Evolutionary conservation across 2,113 vertebrate genomes (phyloP).

Genomic region (Oreochromis niloticus): DNA sequence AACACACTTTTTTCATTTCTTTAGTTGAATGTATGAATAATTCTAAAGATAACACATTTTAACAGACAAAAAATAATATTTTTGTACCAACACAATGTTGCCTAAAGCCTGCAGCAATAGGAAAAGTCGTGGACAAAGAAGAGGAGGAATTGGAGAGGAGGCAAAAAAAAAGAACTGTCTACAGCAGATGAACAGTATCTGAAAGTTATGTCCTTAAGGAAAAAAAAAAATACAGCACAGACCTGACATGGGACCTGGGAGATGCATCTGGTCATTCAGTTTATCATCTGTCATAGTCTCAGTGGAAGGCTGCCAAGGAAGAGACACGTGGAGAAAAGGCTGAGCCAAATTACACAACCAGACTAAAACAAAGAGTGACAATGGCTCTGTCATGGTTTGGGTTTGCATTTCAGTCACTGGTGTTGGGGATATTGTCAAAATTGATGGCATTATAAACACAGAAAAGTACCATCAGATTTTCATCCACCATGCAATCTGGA

Average conservation of each 20-base stretch:
- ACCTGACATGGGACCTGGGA: not conserved
- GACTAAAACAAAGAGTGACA: not conserved
- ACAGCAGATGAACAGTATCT: not conserved
- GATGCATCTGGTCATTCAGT: not conserved
- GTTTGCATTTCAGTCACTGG: not conserved
- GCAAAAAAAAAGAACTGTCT: not conserved
- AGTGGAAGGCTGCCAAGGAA: not conserved
- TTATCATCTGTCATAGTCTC: not conserved
- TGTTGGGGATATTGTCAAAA: not conserved
- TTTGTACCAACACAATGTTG: not conserved
- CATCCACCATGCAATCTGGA: not conserved
- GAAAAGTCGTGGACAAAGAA: not conserved
- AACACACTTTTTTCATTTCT: not conserved
- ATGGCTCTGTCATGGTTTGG: not conserved
- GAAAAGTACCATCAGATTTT: not conserved
- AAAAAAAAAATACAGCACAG: not conserved
- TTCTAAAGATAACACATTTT: not conserved
- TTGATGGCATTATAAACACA: not conserved
- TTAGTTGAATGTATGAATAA: not conserved
- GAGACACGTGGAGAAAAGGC: not conserved
- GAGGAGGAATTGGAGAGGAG: not conserved
- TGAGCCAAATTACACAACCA: not conserved
- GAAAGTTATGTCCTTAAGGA: not conserved
- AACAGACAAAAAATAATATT: not conserved
- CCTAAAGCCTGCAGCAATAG: not conserved